A percentile compares a stretch with the other conserved stretches of the same genome.
Evolutionary conservation across 1,140 invertebrate species (phyloP).

Genomic region (Euura lappo): DNA sequence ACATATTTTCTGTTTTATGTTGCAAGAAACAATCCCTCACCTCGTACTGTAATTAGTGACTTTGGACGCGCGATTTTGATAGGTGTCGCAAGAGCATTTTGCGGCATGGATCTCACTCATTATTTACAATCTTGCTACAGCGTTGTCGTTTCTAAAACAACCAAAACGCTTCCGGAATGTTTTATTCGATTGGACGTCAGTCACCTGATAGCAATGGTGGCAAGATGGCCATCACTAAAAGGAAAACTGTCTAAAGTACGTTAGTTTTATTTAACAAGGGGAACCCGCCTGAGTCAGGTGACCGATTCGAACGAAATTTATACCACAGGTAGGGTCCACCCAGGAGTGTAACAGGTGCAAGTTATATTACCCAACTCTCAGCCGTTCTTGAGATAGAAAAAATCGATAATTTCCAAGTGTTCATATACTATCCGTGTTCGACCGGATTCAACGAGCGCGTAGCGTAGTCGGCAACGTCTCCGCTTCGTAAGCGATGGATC

Average conservation of each 20-base stretch:
- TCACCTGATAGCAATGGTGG: neutral
- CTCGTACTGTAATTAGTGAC: neutral
- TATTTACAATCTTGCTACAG: neutral
- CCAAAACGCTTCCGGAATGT: neutral
- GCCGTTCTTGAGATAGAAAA: no score
- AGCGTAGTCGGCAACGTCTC: no score
- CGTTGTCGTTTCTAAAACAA: neutral
- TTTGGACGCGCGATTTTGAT: neutral
- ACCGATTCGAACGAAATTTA: no score
- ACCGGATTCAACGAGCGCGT: no score
- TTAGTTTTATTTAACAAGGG: slow-evolving; percentile 26
- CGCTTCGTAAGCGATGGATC: no score
- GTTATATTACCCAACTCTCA: no score
- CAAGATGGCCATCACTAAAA: neutral
- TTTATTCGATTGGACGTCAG: neutral
- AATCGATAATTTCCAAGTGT: no score
- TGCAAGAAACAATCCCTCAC: neutral
- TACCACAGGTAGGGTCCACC: no score
- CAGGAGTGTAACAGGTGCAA: no score
- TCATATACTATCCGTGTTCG: no score
- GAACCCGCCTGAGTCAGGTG: no score
- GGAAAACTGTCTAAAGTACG: slow-evolving; percentile 11
- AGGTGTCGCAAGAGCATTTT: neutral
- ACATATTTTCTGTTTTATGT: neutral
- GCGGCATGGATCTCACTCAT: neutral